Evolutionary conservation across 2,113 vertebrate genomes (phyloP).

Genomic region (Chloropsis hardwickii): DNA sequence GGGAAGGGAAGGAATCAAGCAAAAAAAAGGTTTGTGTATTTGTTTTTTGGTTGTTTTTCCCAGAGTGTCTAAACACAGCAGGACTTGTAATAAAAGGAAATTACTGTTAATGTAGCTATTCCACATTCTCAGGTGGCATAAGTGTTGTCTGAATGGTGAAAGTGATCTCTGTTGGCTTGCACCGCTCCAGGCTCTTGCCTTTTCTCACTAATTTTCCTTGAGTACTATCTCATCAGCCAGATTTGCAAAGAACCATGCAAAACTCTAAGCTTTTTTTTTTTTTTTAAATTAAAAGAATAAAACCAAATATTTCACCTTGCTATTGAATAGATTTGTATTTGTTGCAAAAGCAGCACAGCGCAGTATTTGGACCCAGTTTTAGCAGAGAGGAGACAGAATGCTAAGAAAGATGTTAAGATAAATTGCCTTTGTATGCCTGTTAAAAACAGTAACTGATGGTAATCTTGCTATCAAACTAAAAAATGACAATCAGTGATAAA

Average conservation of each 20-base stretch:
- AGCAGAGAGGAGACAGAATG: background rate
- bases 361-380: background rate
- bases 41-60: background rate
- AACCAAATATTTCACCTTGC: background rate
- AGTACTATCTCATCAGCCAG: background rate
- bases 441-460: background rate
- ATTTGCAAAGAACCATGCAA: background rate
- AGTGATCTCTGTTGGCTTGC: background rate
- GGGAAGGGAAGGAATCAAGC: background rate
- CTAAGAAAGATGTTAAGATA: background rate
- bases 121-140: background rate
- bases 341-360: background rate
- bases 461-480: background rate
- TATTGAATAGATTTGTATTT: background rate
- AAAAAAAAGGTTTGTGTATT: background rate
- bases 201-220: background rate
- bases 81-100: background rate
- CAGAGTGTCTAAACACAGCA: background rate
- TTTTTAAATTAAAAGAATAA: background rate
- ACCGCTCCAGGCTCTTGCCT: background rate
- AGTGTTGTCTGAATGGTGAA: background rate
- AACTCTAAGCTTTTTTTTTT: background rate
- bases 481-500: background rate
- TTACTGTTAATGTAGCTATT: background rate
- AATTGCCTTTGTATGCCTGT: background rate